Percentiles rank a stretch among this genome's conserved stretches.
Conservation (phyloP, 2,888 invertebrate species). For the Nasonia oneida region DNA sequence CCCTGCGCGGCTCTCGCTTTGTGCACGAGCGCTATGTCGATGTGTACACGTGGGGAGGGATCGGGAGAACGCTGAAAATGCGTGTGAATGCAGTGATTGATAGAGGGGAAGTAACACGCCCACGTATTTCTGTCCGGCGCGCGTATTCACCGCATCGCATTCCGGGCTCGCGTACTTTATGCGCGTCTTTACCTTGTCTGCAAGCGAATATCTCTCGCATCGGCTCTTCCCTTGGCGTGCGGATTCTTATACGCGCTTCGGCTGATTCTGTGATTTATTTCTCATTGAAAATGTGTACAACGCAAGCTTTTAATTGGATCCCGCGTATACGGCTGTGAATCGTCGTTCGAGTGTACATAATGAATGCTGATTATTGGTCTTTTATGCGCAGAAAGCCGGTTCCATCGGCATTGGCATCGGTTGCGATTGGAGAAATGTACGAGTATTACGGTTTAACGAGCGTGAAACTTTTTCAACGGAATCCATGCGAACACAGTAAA, state of each 20-base stretch:
- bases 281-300: too few species aligned
- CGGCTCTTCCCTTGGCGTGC: background rate
- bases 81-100: conserved; percentile 40
- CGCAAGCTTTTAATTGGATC: too few species aligned
- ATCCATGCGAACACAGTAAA: background rate
- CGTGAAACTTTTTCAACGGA: background rate
- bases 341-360: too few species aligned
- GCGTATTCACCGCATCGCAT: background rate
- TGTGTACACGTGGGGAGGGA: background rate
- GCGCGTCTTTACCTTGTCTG: background rate
- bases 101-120: conserved; percentile 25
- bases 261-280: background rate
- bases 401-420: too few species aligned
- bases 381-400: too few species aligned
- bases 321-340: too few species aligned
- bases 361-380: too few species aligned
- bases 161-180: background rate
- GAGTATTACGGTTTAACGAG: background rate
- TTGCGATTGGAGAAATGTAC: too few species aligned
- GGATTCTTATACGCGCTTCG: background rate
- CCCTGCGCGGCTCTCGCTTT: background rate
- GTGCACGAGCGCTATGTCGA: background rate
- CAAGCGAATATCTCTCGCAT: background rate
- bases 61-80: background rate
- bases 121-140: conserved; percentile 7